Evolutionary conservation across 2,113 vertebrate genomes (phyloP), one percentile per base, ranked within the genome.

Genomic region (Chascanopsetta lugubris): DNA sequence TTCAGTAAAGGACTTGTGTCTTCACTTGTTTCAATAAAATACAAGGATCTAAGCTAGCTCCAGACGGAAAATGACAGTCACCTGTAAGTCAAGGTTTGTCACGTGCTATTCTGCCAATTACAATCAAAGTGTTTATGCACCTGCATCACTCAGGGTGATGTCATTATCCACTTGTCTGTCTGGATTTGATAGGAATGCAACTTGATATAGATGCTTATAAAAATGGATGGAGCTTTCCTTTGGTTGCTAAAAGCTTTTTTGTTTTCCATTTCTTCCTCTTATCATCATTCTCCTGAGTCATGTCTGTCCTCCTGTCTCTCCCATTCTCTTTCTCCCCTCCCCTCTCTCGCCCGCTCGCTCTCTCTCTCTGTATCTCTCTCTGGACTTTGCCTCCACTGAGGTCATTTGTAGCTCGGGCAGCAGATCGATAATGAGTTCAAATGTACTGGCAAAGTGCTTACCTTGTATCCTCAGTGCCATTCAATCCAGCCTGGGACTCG

Each of bases 381-480:
- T 56, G 59, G 77, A 77, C 80, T 84, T 77, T 60, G 60, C 48
- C 73, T 79, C 75, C 75, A 38, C 69, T 61, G 18, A 83, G 80
- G 70, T 85, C 77, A 74, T 75, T 67, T 79, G 75, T 40, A 81
- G 72, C 80, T 75, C 75, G 63, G 75, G 71, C 76, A 80, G 61
- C 18, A 7, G 80, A 88, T 91, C 89, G 43, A 91, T 91, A 86
- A 78, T 61, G 60, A 75, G 83, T 85, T 90, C 81, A 79, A 25
- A 87, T 88, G 80, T 80, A 88, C 87, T 88, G 81, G 82, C 82
- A 85, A 77, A 88, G 82, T 82, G 87, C 89, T 92, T 86, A 91
- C 91, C 89, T 89, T 73, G 85, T 84, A 85, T 86, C 82, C 80
- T 90, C 84, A 77, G 77, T 83, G 90, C 90, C 90, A 91, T 91